Evolutionary conservation across 2,888 invertebrate species (phyloP), one percentile per base, ranked within the genome.

Genomic region (Cerastis leucographa): DNA sequence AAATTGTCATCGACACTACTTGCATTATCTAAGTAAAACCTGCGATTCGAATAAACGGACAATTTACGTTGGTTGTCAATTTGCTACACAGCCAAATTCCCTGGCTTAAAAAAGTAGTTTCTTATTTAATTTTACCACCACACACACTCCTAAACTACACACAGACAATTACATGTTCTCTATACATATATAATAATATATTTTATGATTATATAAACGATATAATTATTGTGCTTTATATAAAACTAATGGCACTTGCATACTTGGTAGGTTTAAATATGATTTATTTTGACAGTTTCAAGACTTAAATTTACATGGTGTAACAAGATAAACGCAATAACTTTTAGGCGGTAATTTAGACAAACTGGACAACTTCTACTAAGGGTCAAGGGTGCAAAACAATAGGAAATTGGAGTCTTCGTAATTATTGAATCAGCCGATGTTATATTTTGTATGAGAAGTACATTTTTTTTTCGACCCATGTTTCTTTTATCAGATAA

Each of bases 221-320:
- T 70, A 76, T 46, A 69, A 51, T 67, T 59, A 67, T 78, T 84
- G 81, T 84, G 81, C 78, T 76, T 72, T 46, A 29, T 46, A 42
- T 29, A 49, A 70, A 84, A 75, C 51, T 70, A 84, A 84, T 84
- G 84, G 84, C 84, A 84, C 78, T 71, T 76, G 35, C 56, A 75
- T 59, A 56, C 42, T 54, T 59, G 25, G n/a, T 68, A 54, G 42
- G 22, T 14, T 25, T 42, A 61, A 61, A 61, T 19, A 61, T 35
- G 14, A 56, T 25, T 61, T 9, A 64, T 64, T 64, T 42, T 17
- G 8, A 64, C 64, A 64, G 25, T n/a, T n/a, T 64, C 1, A 64
- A 42, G 64, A 42, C 17, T 64, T 17, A 42, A n/a, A 42, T n/a
- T n/a, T 3, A n/a, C 19, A 29, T 29, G 19, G 9, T 29, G 9